Evolutionary conservation across 2,888 invertebrate genomes (phyloP).

Genomic region (Acleris sparsana): DNA sequence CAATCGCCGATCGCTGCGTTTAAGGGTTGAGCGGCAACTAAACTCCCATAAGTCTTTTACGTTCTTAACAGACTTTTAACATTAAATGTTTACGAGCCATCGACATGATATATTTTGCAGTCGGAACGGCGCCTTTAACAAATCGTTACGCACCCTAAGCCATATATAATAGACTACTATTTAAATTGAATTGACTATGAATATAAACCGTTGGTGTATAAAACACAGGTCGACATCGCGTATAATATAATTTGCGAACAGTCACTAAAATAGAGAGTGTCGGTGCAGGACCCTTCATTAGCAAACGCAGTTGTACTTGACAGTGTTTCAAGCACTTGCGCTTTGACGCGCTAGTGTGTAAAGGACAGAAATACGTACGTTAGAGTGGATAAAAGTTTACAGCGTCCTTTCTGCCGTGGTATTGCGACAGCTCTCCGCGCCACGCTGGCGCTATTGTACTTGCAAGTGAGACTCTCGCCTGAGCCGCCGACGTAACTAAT

Average conservation of each 20-base stretch:
- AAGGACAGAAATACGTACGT: constrained; percentile 22
- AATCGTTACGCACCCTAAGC: constrained; percentile 5
- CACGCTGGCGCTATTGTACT: constrained; percentile 57
- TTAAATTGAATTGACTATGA: background rate
- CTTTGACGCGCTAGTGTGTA: constrained; percentile 27
- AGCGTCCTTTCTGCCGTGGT: constrained; percentile 21
- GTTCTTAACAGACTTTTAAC: constrained; percentile 28
- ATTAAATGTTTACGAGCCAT: constrained; percentile 30
- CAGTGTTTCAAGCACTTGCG: constrained; percentile 19
- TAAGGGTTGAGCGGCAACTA: constrained; percentile 25
- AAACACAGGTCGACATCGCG: too few species aligned
- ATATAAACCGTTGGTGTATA: background rate
- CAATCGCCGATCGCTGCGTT: constrained; percentile 29
- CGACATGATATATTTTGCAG: constrained; percentile 15
- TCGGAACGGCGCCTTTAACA: constrained; percentile 4
- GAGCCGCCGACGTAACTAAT: constrained; percentile 55
- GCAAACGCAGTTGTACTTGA: constrained; percentile 28
- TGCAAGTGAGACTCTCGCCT: constrained; percentile 68
- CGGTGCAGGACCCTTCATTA: constrained; percentile 27
- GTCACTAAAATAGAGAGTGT: background rate
- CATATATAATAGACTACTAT: background rate
- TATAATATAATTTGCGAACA: background rate
- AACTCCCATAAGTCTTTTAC: constrained; percentile 30
- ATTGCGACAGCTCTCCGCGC: constrained; percentile 38
- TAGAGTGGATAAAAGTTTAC: constrained; percentile 19